Conservation (phyloP, 2,888 invertebrate species). For the Camptogramma bilineatum region DNA sequence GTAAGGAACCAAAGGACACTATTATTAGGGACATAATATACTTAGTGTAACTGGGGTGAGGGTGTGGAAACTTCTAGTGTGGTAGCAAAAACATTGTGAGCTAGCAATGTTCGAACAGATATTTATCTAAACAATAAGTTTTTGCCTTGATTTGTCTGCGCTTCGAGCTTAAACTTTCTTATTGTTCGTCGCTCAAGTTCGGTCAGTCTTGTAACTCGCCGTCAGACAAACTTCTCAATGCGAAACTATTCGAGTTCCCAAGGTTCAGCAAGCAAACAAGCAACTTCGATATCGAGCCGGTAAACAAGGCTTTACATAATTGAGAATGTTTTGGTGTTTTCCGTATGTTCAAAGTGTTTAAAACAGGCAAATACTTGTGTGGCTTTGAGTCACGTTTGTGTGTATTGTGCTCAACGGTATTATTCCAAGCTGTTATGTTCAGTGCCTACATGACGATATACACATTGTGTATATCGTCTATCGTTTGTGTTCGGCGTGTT, state of each 20-base stretch:
- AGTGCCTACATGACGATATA: constrained; percentile 18
- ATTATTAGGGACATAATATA: background rate
- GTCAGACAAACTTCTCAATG: constrained; percentile 65
- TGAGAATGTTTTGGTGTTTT: constrained; percentile 56
- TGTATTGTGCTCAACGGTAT: constrained; percentile 33
- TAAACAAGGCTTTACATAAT: constrained; percentile 62
- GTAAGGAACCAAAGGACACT: background rate
- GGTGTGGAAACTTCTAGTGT: background rate
- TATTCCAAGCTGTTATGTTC: constrained; percentile 36
- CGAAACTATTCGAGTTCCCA: constrained; percentile 68
- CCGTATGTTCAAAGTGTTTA: constrained; percentile 33
- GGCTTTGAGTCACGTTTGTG: constrained; percentile 54
- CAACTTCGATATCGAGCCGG: constrained; percentile 46
- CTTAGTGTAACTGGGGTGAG: background rate
- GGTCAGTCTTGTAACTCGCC: constrained; percentile 66
- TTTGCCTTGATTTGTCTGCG: background rate
- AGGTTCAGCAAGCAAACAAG: constrained; percentile 60
- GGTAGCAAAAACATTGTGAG: background rate
- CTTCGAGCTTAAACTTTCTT: constrained; percentile 66
- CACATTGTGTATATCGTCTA: constrained; percentile 34
- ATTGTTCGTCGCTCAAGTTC: constrained; percentile 67
- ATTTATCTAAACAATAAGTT: constrained; percentile 1
- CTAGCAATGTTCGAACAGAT: constrained; percentile 4
- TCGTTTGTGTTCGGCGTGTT: constrained; percentile 50
- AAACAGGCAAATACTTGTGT: constrained; percentile 43